These are phyloP conservation scores for Pseudomyrmex sp. DNA, from an alignment of 1,140 invertebrate genomes.

Conservation along the genomic window DNA sequence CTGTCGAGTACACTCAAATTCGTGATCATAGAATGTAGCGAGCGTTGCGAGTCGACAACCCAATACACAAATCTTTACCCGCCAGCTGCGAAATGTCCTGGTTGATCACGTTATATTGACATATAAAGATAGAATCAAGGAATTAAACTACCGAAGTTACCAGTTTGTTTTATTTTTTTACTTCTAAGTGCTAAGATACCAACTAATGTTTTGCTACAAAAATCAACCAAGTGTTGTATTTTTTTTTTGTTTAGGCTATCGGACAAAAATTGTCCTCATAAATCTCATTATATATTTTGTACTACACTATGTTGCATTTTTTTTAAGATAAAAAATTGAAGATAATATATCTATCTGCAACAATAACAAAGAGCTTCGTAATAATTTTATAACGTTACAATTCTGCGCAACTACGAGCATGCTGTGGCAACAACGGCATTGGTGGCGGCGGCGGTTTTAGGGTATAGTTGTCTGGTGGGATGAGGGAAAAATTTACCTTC, in stretches of 20 bases:
- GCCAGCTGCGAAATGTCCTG: constrained; percentile 22
- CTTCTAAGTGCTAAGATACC: neutral
- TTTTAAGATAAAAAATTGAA: neutral
- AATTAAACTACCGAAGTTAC: neutral
- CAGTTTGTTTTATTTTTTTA: constrained; percentile 17
- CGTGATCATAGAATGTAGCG: constrained; percentile 23
- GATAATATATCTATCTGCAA: neutral
- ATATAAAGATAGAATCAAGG: neutral
- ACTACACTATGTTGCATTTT: too few relatives aligned
- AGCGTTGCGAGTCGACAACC: neutral
- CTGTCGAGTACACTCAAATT: constrained; percentile 84
- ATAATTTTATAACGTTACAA: neutral
- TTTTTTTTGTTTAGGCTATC: neutral
- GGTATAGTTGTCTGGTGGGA: constrained; percentile 26
- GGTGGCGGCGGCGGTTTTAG: constrained; percentile 42
- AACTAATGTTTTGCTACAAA: constrained; percentile 7
- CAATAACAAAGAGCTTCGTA: neutral
- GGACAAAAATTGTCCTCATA: neutral
- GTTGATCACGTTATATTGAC: constrained; percentile 10
- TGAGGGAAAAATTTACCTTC: constrained; percentile 76
- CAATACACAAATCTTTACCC: neutral
- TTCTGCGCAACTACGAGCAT: constrained; percentile 37
- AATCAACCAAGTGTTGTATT: neutral
- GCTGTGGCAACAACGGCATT: neutral
- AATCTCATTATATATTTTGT: too few relatives aligned